A percentile compares a stretch with the other conserved stretches of the same genome.
Evolutionary conservation across 2,888 invertebrate genomes (phyloP).

Genomic region (Lysandra coridon): DNA sequence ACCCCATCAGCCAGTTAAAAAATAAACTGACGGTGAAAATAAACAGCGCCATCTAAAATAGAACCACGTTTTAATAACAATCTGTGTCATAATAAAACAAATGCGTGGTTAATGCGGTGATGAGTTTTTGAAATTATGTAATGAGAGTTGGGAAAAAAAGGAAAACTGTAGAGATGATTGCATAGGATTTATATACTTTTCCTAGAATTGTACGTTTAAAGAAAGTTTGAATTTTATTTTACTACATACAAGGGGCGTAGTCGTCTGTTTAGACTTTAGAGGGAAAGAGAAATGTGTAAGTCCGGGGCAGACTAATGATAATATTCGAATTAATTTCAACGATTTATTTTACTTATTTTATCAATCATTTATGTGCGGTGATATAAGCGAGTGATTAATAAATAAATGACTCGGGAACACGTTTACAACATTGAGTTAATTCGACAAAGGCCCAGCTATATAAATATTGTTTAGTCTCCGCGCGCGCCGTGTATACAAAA

Average conservation of each 20-base stretch:
- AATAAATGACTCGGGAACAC: slow-evolving; percentile 36
- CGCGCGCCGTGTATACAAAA: slow-evolving; percentile 78
- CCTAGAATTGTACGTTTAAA: neutral
- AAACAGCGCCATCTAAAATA: slow-evolving; percentile 73
- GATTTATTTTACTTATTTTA: slow-evolving; percentile 4
- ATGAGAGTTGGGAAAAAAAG: neutral
- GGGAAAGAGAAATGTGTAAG: neutral
- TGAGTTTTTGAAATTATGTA: neutral
- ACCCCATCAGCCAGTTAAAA: slow-evolving; percentile 70
- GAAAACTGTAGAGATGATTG: neutral
- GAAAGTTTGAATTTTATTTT: neutral
- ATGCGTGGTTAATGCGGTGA: neutral
- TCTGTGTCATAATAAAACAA: slow-evolving; percentile 42
- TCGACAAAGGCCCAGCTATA: slow-evolving; percentile 69
- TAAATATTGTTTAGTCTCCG: slow-evolving; percentile 80
- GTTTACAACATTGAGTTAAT: slow-evolving; percentile 69
- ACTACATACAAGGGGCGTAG: neutral
- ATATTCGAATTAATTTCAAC: slow-evolving; percentile 8
- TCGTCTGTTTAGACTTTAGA: neutral
- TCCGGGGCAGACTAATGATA: neutral
- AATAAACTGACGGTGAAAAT: slow-evolving; percentile 72
- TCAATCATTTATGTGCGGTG: neutral
- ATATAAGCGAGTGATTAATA: slow-evolving; percentile 21
- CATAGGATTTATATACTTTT: neutral
- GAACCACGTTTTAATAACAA: slow-evolving; percentile 58